phyloP scores from a whole-genome alignment of 2,113 vertebrate species.

The Corythaeola cristata region DNA sequence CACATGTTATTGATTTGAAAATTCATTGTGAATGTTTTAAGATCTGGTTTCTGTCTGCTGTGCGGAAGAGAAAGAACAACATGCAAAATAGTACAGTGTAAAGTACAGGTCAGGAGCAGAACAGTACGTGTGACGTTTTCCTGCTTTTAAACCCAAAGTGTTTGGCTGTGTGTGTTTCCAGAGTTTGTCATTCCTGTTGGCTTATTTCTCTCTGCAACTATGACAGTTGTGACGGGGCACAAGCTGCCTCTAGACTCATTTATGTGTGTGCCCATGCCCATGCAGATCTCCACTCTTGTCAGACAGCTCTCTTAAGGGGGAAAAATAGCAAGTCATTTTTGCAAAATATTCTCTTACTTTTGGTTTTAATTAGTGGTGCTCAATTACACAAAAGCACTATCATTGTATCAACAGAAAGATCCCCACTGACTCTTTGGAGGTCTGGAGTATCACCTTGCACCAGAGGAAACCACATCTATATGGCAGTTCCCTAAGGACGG shows the following conservation, averaged over 20 bases:
- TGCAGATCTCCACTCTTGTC: neutral
- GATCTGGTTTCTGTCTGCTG: slow-evolving; percentile 61
- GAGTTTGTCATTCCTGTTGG: neutral
- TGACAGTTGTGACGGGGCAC: neutral
- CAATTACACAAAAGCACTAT: neutral
- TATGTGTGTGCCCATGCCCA: neutral
- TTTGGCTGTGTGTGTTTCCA: neutral
- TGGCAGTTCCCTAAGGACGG: neutral
- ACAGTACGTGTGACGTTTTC: neutral
- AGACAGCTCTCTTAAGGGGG: neutral
- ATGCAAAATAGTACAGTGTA: neutral
- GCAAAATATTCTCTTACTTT: slow-evolving; percentile 8
- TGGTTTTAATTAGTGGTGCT: slow-evolving; percentile 28
- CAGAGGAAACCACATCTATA: neutral
- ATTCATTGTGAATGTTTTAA: slow-evolving; percentile 23
- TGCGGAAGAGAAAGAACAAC: slow-evolving; percentile 28
- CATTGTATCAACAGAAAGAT: neutral
- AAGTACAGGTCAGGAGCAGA: slow-evolving; percentile 44
- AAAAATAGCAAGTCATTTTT: neutral
- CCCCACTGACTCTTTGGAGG: neutral
- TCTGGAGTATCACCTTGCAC: neutral
- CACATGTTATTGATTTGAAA: slow-evolving; percentile 63
- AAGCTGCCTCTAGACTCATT: neutral
- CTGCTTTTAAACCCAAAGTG: neutral
- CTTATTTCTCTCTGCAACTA: neutral